Conservation (phyloP, 2,113 vertebrate species). For the Chamaetylas fuelleborni region DNA sequence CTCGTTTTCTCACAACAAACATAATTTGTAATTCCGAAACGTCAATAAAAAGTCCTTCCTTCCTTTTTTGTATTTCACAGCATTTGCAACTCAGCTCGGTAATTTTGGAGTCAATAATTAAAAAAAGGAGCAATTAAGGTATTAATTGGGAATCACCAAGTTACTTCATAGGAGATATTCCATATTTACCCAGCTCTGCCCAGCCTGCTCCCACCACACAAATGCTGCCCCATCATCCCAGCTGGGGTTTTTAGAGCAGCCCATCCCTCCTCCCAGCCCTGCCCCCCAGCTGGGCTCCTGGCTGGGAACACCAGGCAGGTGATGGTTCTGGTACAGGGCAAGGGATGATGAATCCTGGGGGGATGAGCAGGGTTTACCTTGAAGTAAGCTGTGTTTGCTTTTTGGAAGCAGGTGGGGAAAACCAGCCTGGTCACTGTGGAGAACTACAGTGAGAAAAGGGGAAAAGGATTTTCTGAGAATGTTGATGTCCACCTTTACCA, state of each 20-base stretch:
- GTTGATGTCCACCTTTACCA: background rate
- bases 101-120: constrained; percentile 20
- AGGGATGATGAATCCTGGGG: background rate
- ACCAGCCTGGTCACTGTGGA: background rate
- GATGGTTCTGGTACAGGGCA: background rate
- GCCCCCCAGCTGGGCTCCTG: background rate
- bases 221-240: background rate
- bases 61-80: background rate
- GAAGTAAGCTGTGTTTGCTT: background rate
- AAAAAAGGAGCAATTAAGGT: background rate
- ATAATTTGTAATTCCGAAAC: constrained; percentile 43
- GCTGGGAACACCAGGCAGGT: background rate
- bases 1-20: constrained; percentile 43
- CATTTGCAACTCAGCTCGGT: background rate
- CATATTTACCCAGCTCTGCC: background rate
- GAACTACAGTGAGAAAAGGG: background rate
- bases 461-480: background rate
- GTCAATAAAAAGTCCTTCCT: constrained; percentile 23
- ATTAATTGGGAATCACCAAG: constrained; percentile 27
- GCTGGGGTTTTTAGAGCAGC: background rate
- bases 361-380: background rate
- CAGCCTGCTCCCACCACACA: background rate
- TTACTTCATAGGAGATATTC: background rate
- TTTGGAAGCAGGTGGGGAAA: background rate
- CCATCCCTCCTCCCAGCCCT: background rate